Conservation (phyloP, 2,113 vertebrate genomes). For the Acinonyx jubatus region DNA sequence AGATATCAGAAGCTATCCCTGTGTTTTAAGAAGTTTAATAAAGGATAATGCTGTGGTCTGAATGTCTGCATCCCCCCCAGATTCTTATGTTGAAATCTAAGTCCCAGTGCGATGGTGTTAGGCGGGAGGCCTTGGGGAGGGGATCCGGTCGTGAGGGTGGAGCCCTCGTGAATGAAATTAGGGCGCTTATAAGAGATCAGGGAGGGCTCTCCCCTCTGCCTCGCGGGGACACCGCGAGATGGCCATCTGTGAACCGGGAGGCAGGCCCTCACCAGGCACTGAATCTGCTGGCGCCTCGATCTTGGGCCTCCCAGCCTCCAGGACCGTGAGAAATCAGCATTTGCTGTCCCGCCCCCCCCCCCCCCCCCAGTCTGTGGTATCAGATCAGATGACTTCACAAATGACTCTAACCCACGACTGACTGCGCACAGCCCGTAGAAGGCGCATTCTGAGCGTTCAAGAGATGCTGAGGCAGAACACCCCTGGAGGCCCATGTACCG, state of each 20-base stretch:
- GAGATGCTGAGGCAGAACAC: neutral
- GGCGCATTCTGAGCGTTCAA: neutral
- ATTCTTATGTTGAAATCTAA: neutral
- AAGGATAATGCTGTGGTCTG: neutral
- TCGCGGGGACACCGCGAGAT: fast-evolving
- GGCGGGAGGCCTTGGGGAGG: neutral
- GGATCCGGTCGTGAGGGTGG: neutral
- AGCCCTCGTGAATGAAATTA: neutral
- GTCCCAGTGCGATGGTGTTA: neutral
- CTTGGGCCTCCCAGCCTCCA: neutral
- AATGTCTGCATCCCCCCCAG: neutral
- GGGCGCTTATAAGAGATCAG: neutral
- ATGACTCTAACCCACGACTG: neutral
- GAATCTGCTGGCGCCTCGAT: neutral
- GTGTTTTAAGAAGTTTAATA: neutral
- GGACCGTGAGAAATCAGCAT: neutral
- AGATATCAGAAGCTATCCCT: neutral
- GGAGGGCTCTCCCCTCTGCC: neutral
- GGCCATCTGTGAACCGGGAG: fast-evolving
- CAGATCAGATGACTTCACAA: neutral
- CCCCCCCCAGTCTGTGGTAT: too few relatives aligned
- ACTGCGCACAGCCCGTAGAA: neutral
- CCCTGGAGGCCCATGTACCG: fast-evolving
- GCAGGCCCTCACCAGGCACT: neutral
- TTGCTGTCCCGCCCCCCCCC: too few relatives aligned